Evolutionary conservation across 2,888 invertebrate genomes (phyloP).

Genomic region (Tenodera sinensis): DNA sequence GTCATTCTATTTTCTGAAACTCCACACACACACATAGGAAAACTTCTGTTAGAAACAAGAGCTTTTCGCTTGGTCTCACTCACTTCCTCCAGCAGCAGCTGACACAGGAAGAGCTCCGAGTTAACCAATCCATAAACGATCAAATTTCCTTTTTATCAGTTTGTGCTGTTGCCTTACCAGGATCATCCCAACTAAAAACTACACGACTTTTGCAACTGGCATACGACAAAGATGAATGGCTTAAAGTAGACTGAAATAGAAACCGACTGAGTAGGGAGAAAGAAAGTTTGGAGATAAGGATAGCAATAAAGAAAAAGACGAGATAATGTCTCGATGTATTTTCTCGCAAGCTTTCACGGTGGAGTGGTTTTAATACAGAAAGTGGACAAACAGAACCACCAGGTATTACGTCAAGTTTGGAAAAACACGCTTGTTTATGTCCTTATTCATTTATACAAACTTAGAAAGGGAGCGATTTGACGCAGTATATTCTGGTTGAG

Average conservation of each 20-base stretch:
- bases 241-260: not conserved
- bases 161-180: not conserved
- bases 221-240: not conserved
- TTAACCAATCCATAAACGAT: conserved; percentile 28
- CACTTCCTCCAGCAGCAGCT: not conserved
- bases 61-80: conserved; percentile 22
- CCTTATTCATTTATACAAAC: too few species aligned
- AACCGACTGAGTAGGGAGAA: not conserved
- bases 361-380: not conserved
- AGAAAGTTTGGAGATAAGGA: not conserved
- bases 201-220: not conserved
- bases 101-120: not conserved
- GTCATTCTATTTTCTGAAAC: not conserved
- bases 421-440: too few species aligned
- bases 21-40: not conserved
- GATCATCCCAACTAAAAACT: not conserved
- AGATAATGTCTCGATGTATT: not conserved
- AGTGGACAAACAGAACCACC: not conserved
- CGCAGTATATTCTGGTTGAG: too few species aligned
- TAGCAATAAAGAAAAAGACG: not conserved
- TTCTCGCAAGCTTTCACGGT: not conserved
- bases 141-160: conserved; percentile 27
- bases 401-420: not conserved
- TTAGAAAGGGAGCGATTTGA: too few species aligned
- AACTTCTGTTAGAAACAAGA: conserved; percentile 21